Base-by-base conservation (phyloP, 1,140 invertebrate genomes). In the Sinonovacula constricta region DNA sequence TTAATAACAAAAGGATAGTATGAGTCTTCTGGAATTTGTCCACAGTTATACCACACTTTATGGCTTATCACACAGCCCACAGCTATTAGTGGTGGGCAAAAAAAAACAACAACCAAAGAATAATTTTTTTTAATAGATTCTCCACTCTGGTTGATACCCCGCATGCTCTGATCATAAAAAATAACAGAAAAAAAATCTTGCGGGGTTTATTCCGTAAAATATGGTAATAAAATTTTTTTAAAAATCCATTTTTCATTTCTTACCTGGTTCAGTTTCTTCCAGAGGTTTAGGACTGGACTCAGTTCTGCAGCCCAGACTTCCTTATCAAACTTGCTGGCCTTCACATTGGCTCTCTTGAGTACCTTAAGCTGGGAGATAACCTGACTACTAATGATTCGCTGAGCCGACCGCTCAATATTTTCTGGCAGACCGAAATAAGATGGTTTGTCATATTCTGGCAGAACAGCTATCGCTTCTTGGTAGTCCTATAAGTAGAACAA, bases 381-480 rank as follows among this genome's bases (percentile, higher is more conserved):
- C 63, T 92, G 89, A 31, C 90, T 89, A 65, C 94, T 94, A 15
- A 93, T 92, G 39, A 94, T 94, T 78, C 94, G 92, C 88, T 97
- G 95, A 92, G 95, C 95, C 62, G 95, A 94, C 74, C 94, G 91
- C 75, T 96, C 94, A 63, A 97, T 95, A 87, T 97, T 97, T 62
- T 94, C 93, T 1, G 96, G 95, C 14, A 97, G 87, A 12, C 95
- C 95, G 90, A 97, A 96, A 81, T 94, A 93, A 5, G 92, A 92
- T 3, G 95, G 94, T 18, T 92, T 91, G 84, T 96, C 95, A 59
- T 91, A 90, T 36, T 95, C 94, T 14, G 94, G 92, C 5, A 96
- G 86, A 57, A 88, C 89, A 56, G 93, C 92, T n/a, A 96, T 92
- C 14, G 92, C 83, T 49, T 93, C 92, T 0, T 93, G 66, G 77